Evolutionary conservation across 2,888 invertebrate genomes (phyloP), one percentile per base, ranked within the genome.

Genomic region (Eristalis tenax): DNA sequence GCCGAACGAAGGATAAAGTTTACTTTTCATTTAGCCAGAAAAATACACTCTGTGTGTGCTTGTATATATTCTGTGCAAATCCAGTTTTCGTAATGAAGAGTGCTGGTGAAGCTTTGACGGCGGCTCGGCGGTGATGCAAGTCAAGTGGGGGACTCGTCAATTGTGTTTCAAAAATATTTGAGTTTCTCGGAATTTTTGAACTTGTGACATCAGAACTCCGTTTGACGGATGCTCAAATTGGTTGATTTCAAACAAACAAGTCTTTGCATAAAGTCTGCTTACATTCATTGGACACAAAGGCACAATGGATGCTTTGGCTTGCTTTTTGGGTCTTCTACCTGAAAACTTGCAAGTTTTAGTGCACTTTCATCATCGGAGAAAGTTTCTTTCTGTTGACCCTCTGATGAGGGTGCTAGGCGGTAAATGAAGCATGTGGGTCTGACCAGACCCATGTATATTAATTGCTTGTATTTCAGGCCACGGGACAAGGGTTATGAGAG

Each of bases 1-100:
- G 57, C 18, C 63, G 43, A 15, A 59, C n/a, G 64, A 61, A 69
- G 70, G 71, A 76, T 64, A 56, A 80, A 80, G 70, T 74, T 80
- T 61, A 56, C 64, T 68, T 68, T 68, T 79, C 66, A 23, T 35
- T 78, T 65, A 32, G 6, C 23, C 28, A 56, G 50, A 59, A 66
- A 71, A 40, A 28, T 26, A 26, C 15, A 23, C 59, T 32, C 32
- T 6, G 1, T 18, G 23, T 26, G 1, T 23, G 13, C 11, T 57
- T 57, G 10, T 23, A 13, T 26, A 13, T 26, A 10, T 13, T 59
- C n/a, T 11, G 23, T 26, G 59, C 13, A 26, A 59, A 13, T 59
- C 13, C 26, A 13, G 26, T 26, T 59, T 59, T 26, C 8, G 50
- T 50, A 18, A 50, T 50, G 50, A n/a, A 50, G 18, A 38, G 38